A percentile compares a stretch with the other conserved stretches of the same genome.
Conservation (phyloP, 2,797 vertebrate species). For the Gila robusta region DNA sequence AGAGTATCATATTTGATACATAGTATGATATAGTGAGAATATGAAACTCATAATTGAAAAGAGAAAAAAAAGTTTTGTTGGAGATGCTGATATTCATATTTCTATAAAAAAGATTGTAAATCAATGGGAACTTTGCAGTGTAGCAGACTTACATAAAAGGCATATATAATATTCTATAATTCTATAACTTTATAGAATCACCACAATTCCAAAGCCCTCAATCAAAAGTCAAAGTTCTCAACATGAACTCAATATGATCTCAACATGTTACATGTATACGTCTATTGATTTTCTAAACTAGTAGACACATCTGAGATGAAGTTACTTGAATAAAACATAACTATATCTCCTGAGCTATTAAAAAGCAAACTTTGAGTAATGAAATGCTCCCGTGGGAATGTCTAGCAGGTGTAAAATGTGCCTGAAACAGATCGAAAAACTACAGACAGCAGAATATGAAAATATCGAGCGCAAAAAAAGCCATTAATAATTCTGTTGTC, state of each 20-base stretch:
- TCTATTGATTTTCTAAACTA: neutral
- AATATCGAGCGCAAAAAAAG: neutral
- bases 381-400: neutral
- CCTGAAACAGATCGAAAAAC: slow-evolving; percentile 1
- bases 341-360: neutral
- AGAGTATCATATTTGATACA: too few species aligned
- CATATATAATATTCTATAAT: neutral
- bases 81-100: neutral
- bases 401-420: neutral
- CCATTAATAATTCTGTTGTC: slow-evolving; percentile 12
- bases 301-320: neutral
- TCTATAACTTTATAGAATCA: neutral
- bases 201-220: neutral
- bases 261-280: neutral
- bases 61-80: too few species aligned
- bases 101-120: neutral
- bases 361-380: neutral
- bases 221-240: neutral
- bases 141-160: neutral
- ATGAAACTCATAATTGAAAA: too few species aligned
- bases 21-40: too few species aligned
- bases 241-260: neutral
- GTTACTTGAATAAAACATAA: neutral
- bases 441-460: slow-evolving; percentile 16
- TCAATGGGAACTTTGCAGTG: neutral